These are phyloP conservation scores for Nudaria mundana DNA, from an alignment of 2,888 invertebrate species.

Conservation along the genomic window DNA sequence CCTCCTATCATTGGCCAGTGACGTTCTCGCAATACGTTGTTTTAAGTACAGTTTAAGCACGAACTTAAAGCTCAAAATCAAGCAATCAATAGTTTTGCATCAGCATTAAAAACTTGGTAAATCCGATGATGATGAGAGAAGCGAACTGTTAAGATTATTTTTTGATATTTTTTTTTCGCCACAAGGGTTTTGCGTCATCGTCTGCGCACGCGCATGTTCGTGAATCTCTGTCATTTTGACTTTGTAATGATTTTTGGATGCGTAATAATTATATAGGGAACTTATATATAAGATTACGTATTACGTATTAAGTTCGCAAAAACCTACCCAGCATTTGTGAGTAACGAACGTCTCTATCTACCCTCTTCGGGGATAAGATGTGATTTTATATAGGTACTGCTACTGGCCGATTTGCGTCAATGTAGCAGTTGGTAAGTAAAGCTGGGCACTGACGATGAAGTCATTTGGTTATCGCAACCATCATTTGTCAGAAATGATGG, in stretches of 20 bases:
- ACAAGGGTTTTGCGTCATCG: conserved; percentile 65
- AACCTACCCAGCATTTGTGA: no score
- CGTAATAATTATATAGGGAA: no score
- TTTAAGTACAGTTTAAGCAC: conserved; percentile 5
- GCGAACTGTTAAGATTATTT: conserved; percentile 34
- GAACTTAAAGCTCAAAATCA: conserved; percentile 15
- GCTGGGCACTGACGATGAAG: no score
- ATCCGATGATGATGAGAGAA: conserved; percentile 45
- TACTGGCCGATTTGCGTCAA: no score
- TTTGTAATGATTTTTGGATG: not conserved
- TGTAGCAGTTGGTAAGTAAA: no score
- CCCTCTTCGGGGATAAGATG: no score
- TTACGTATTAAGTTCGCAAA: no score
- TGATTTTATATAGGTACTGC: no score
- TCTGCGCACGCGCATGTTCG: conserved; percentile 54
- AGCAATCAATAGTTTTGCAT: conserved; percentile 7
- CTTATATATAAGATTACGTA: no score
- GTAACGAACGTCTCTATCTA: no score
- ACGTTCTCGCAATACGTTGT: conserved; percentile 5
- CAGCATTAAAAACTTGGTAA: conserved; percentile 16
- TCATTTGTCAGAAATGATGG: no score
- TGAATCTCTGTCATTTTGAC: conserved; percentile 2
- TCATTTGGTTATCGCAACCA: no score
- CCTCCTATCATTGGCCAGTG: conserved; percentile 32
- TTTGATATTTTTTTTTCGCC: conserved; percentile 43